Evolutionary conservation across 2,797 vertebrate species (phyloP).

Genomic region (Fringilla coelebs): DNA sequence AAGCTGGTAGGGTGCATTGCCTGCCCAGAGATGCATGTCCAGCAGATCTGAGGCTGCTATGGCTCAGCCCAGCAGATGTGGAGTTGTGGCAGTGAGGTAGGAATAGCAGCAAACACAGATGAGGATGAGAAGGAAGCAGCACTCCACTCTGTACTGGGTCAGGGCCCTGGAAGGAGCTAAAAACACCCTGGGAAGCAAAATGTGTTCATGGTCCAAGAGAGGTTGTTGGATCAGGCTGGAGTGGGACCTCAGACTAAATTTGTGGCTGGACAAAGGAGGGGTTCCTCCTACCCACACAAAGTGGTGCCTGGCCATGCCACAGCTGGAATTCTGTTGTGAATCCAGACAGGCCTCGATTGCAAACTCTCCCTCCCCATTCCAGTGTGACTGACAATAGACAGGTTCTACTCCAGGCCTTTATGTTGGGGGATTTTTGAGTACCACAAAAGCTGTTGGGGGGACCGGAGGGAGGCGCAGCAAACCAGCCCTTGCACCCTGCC

Average conservation of each 20-base stretch:
- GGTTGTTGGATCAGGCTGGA: too few relatives aligned
- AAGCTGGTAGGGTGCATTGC: background rate
- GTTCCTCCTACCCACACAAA: background rate
- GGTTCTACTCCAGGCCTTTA: background rate
- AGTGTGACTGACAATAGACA: background rate
- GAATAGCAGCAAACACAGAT: background rate
- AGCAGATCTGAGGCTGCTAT: background rate
- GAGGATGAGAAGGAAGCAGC: background rate
- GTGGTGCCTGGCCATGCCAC: background rate
- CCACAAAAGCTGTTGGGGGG: background rate
- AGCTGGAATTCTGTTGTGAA: background rate
- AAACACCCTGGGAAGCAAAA: background rate
- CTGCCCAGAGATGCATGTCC: background rate
- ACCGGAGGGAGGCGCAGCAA: accelerated
- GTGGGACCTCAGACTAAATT: background rate
- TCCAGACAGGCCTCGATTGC: accelerated
- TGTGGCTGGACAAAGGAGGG: background rate
- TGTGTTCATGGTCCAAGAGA: background rate
- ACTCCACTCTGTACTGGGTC: background rate
- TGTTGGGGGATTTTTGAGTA: background rate
- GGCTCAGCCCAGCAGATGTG: background rate
- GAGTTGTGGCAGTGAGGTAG: background rate
- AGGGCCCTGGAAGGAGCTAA: background rate
- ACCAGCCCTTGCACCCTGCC: background rate
- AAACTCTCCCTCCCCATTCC: accelerated